A percentile compares a stretch with the other conserved stretches of the same genome.
These are phyloP conservation scores for Dipodomys merriami DNA, from an alignment of 2,113 vertebrate genomes.

Conservation along the genomic window DNA sequence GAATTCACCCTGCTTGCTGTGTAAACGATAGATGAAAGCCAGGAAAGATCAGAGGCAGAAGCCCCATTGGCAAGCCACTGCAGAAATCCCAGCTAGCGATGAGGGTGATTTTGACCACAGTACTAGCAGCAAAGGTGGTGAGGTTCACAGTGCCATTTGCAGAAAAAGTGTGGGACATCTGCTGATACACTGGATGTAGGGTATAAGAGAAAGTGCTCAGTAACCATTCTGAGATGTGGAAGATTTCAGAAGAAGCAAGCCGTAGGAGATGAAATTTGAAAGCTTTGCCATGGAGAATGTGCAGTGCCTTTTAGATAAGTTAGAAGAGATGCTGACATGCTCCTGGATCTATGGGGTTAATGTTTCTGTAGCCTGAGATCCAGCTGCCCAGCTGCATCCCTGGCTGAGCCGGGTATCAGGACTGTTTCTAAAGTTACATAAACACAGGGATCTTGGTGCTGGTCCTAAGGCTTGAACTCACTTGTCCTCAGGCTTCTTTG, in stretches of 20 bases:
- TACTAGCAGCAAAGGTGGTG: no score
- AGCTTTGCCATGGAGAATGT: background rate
- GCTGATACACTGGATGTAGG: background rate
- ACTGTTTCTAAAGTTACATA: background rate
- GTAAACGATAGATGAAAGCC: background rate
- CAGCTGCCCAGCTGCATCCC: background rate
- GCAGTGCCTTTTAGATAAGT: background rate
- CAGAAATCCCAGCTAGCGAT: background rate
- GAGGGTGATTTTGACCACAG: background rate
- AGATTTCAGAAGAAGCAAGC: background rate
- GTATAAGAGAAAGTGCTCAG: background rate
- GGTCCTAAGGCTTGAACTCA: no score
- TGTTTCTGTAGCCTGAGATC: background rate
- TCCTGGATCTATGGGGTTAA: background rate
- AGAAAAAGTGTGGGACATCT: background rate
- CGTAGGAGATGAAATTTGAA: background rate
- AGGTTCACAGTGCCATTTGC: background rate
- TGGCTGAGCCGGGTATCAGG: slow-evolving; percentile 18
- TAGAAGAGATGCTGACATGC: background rate
- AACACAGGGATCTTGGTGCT: no score
- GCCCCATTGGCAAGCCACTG: background rate
- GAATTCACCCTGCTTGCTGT: background rate
- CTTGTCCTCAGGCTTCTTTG: no score
- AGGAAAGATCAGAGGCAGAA: background rate
- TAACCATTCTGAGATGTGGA: background rate